Evolutionary conservation across 2,797 vertebrate genomes (phyloP), one percentile per base, ranked within the genome.

Genomic region (Loris lydekkerianus): DNA sequence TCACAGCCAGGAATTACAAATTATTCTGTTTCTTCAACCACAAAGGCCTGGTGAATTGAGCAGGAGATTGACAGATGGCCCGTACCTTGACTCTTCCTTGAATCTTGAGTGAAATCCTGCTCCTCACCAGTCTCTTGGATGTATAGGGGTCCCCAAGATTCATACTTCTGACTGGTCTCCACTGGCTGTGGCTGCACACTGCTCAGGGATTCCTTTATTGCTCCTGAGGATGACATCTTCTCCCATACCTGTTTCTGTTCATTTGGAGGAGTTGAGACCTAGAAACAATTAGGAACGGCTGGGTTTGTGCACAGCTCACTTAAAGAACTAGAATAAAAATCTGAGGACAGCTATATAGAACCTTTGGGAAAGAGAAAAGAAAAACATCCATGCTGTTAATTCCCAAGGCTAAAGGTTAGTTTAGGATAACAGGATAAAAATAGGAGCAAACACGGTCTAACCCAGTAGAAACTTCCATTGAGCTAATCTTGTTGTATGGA

Each of bases 61-160:
- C 0, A 1, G 31, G 10, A 21, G n/a, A 49, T 56, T 14, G 17
- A 43, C 2, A 86, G 46, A 76, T 25, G 11, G 61, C 60, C 25
- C 89, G 69, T 65, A 97, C 96, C 97, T 97, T 56, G 96, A 53
- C 29, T 80, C 70, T 96, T 91, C 89, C 86, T 96, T 63, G 85
- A 81, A 21, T 82, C 75, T n/a, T 63, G 91, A 73, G 89, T 67
- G 86, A 96, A 95, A 37, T 89, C 93, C 77, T 97, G 91, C 49
- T 95, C 96, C 93, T 98, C 93, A 15, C 96, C 97, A n/a, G 87
- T 95, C 91, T 98, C 97, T 61, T 97, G 97, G 86, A 97, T 97
- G 56, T 96, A 97, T 2, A 97, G 95, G 46, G 96, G 94, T 1
- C 96, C 97, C 97, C 97, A 96, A 25, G 91, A 89, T 31, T 98